Conservation (phyloP, 1,140 invertebrate genomes). For the Scaptomyza graminum region DNA sequence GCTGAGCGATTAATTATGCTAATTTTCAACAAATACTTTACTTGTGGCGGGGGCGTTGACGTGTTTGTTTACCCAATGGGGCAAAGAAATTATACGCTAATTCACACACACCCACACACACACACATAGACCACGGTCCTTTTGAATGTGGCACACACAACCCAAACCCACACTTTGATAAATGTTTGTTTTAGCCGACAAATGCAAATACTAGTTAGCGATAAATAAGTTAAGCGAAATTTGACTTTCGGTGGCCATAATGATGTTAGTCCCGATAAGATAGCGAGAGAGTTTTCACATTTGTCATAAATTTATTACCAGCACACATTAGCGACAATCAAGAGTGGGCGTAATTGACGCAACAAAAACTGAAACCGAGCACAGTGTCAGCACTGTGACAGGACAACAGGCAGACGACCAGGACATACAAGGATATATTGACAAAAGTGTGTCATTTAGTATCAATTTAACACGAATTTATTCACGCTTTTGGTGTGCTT, state of each 20-base stretch:
- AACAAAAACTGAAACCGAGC: neutral
- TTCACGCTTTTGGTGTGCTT: conserved; percentile 31
- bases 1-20: conserved; percentile 60
- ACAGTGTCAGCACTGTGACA: neutral
- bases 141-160: conserved; percentile 5
- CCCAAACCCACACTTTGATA: neutral
- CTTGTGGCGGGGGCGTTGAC: conserved; percentile 9
- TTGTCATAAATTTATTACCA: conserved; percentile 64
- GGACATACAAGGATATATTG: conserved; percentile 43
- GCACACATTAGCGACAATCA: conserved; percentile 42
- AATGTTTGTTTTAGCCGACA: conserved; percentile 2
- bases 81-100: conserved; percentile 38
- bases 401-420: conserved; percentile 12
- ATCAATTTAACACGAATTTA: conserved; percentile 71
- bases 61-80: conserved; percentile 39
- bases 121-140: neutral
- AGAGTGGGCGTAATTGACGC: conserved; percentile 27
- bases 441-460: conserved; percentile 61
- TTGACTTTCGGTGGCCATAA: conserved; percentile 23
- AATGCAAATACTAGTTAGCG: conserved; percentile 48
- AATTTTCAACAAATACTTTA: conserved; percentile 24
- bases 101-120: conserved; percentile 8
- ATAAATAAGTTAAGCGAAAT: conserved; percentile 64
- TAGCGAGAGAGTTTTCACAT: conserved; percentile 40
- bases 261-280: conserved; percentile 67